These are phyloP conservation scores for Drepana arcuata DNA, from an alignment of 1,140 invertebrate genomes.

Conservation along the genomic window DNA sequence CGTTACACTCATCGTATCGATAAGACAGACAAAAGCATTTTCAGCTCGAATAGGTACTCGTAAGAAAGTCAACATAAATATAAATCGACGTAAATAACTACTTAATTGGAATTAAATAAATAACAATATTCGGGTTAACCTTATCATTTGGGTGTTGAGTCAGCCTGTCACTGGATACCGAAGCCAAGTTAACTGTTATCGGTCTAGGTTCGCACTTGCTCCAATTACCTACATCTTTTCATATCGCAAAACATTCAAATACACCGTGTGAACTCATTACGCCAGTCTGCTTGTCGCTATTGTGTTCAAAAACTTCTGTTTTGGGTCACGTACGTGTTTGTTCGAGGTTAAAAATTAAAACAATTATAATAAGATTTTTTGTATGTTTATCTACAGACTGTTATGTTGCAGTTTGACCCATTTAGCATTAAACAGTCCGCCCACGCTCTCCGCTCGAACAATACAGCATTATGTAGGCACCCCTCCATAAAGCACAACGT, in stretches of 20 bases:
- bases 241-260: slow-evolving; percentile 44
- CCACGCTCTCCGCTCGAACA: slow-evolving; percentile 35
- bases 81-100: slow-evolving; percentile 16
- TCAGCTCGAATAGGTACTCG: background rate
- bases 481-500: slow-evolving; percentile 27
- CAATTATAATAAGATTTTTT: too few species aligned
- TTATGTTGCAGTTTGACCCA: slow-evolving; percentile 28
- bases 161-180: too few species aligned
- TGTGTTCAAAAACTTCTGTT: slow-evolving; percentile 10
- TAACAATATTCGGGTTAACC: slow-evolving; percentile 44
- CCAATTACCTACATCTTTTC: slow-evolving; percentile 54
- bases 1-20: slow-evolving; percentile 1
- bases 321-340: slow-evolving; percentile 6
- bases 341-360: too few species aligned
- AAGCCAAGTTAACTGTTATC: slow-evolving; percentile 45
- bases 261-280: slow-evolving; percentile 26
- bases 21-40: slow-evolving; percentile 3
- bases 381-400: too few species aligned
- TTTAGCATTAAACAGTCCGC: slow-evolving; percentile 18
- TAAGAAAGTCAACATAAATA: slow-evolving; percentile 8
- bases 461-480: slow-evolving; percentile 37
- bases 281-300: slow-evolving; percentile 11
- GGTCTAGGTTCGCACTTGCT: slow-evolving; percentile 40
- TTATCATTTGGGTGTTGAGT: slow-evolving; percentile 43
- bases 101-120: too few species aligned